phyloP scores from a whole-genome alignment of 1,140 invertebrate species.

The Drosophila paulistorum region DNA sequence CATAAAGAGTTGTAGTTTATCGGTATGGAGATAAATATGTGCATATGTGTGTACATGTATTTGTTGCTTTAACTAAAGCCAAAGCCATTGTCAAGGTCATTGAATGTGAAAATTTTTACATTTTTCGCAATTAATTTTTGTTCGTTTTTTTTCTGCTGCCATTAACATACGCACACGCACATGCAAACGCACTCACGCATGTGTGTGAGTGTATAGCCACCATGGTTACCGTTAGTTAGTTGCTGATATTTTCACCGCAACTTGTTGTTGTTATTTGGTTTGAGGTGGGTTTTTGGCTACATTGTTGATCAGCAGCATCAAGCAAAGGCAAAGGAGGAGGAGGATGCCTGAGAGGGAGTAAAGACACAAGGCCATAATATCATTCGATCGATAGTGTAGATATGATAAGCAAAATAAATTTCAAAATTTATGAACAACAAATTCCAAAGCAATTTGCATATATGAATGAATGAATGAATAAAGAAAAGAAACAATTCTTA shows the following conservation, averaged over 20 bases:
- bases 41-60: slow-evolving; percentile 5
- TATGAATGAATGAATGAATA: too few relatives aligned
- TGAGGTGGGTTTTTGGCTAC: background rate
- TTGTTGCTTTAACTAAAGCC: slow-evolving; percentile 8
- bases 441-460: too few relatives aligned
- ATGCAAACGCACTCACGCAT: slow-evolving; percentile 1
- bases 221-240: slow-evolving; percentile 28
- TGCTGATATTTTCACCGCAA: slow-evolving; percentile 13
- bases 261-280: slow-evolving; percentile 6
- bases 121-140: slow-evolving; percentile 21
- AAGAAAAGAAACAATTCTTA: too few relatives aligned
- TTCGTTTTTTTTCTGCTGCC: background rate
- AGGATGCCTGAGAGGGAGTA: background rate
- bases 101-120: slow-evolving; percentile 24
- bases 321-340: slow-evolving; percentile 1
- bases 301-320: slow-evolving; percentile 1
- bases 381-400: background rate
- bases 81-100: slow-evolving; percentile 21
- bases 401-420: background rate
- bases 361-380: background rate
- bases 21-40: slow-evolving; percentile 1
- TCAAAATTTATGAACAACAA: background rate
- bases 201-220: background rate
- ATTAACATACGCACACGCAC: slow-evolving; percentile 20
- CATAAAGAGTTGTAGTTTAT: slow-evolving; percentile 23